Base-by-base conservation (phyloP, 2,113 vertebrate species). In the Symphodus melops region DNA sequence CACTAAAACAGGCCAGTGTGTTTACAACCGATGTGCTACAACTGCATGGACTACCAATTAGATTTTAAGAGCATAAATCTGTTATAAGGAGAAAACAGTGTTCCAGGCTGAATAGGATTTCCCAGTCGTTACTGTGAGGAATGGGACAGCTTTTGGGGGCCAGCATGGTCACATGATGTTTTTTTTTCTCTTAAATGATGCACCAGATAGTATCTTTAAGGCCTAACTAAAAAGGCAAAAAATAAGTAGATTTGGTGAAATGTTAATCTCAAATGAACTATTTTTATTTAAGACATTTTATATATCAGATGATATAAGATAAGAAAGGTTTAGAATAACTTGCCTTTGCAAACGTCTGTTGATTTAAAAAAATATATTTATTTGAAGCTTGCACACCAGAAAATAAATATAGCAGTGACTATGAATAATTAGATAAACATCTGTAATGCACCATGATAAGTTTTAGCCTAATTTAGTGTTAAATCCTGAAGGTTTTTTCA, bases 61-160 rank as follows among this genome's bases (percentile, higher is more conserved):
- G 87, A 81, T 69, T 66, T 64, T 51, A 72, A 77, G 83, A 55
- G 58, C 87, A 90, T 92, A 91, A 91, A 92, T 92, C 85, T 86
- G 88, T 76, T 86, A 63, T 54, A 61, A 77, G 81, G 60, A 71
- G 58, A 86, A 77, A 85, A 79, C 64, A 74, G 44, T 74, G 72
- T 59, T 56, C 11, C 48, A 12, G n/a, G 33, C 61, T 88, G 83
- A 90, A 90, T 78, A 55, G 86, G 70, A 83, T 55, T 44, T 71
- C 48, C 58, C 54, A 23, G 58, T 74, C 52, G 53, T 87, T 77
- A 85, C 72, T 72, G 64, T 71, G 78, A 91, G 65, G 75, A 76
- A 90, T 85, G 79, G 72, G 84, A 75, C 81, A 75, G 77, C 68
- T 83, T 87, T 73, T 42, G 60, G 58, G 58, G 77, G 77, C 58